Conservation (phyloP, 2,113 vertebrate genomes). For the Agapornis roseicollis region DNA sequence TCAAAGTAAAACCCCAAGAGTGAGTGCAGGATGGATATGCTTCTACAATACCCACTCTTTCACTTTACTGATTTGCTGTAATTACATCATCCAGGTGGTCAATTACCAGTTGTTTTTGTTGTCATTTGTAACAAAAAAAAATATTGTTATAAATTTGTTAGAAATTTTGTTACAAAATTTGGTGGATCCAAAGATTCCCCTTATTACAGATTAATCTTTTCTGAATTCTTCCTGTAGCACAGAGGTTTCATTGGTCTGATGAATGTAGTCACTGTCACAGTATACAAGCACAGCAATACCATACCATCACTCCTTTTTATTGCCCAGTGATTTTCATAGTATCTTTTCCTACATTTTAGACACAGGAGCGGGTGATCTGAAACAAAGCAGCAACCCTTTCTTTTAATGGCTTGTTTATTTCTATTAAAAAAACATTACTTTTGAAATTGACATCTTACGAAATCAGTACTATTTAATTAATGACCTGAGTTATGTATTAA, state of each 20-base stretch:
- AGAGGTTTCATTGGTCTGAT: not conserved
- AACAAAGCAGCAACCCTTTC: not conserved
- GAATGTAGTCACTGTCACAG: rapidly evolving
- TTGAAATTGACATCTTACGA: not conserved
- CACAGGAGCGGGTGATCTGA: not conserved
- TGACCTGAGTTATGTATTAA: not conserved
- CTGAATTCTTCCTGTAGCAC: rapidly evolving
- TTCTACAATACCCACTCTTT: not conserved
- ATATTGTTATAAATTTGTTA: not conserved
- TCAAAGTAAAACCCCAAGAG: not conserved
- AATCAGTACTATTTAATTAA: not conserved
- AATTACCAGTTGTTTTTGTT: not conserved
- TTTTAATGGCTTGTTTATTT: not conserved
- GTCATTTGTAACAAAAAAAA: not conserved
- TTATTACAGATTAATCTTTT: not conserved
- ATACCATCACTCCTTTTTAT: not conserved
- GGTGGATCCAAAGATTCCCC: not conserved
- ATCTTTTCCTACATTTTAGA: not conserved
- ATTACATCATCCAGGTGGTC: not conserved
- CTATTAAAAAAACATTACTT: not conserved
- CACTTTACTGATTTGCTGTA: not conserved
- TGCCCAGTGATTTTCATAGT: not conserved
- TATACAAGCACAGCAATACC: not conserved
- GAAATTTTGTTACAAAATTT: not conserved
- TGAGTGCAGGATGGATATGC: not conserved